These are phyloP conservation scores for Synergus umbraculus DNA, from an alignment of 2,888 invertebrate genomes.

Conservation along the genomic window DNA sequence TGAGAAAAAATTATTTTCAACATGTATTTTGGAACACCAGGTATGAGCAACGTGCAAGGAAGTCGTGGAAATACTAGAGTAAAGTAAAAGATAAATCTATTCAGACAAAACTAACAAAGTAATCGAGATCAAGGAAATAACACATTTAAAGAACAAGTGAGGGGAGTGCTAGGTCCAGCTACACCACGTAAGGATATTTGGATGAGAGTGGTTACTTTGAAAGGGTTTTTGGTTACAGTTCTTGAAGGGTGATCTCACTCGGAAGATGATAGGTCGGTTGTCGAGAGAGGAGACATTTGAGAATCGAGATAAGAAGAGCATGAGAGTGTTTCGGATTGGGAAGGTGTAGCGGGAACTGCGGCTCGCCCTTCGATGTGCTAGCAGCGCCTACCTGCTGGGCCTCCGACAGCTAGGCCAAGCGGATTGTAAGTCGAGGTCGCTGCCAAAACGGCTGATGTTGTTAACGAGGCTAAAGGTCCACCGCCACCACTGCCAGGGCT, in stretches of 20 bases:
- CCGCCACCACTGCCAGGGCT: constrained; percentile 76
- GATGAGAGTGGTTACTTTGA: constrained; percentile 34
- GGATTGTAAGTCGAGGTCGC: constrained; percentile 88
- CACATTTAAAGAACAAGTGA: constrained; percentile 54
- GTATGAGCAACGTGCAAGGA: constrained; percentile 36
- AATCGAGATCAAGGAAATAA: constrained; percentile 56
- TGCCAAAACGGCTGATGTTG: constrained; percentile 74
- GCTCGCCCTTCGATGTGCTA: constrained; percentile 74
- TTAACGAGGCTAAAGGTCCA: constrained; percentile 74
- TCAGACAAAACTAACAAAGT: constrained; percentile 61
- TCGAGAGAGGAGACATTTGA: constrained; percentile 41
- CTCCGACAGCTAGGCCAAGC: constrained; percentile 89
- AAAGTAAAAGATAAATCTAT: constrained; percentile 42
- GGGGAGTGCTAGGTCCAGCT: constrained; percentile 76
- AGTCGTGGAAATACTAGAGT: constrained; percentile 32
- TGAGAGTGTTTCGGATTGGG: constrained; percentile 54
- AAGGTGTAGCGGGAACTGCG: constrained; percentile 76
- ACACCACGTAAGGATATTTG: constrained; percentile 72
- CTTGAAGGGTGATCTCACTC: not conserved
- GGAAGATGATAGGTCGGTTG: constrained; percentile 44
- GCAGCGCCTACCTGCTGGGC: constrained; percentile 85
- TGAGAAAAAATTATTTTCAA: too few species aligned
- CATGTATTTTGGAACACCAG: too few species aligned
- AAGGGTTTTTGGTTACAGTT: constrained; percentile 13
- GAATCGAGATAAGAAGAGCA: constrained; percentile 48